phyloP scores from a whole-genome alignment of 2,797 vertebrate species.

The Cirrhinus mrigala region DNA sequence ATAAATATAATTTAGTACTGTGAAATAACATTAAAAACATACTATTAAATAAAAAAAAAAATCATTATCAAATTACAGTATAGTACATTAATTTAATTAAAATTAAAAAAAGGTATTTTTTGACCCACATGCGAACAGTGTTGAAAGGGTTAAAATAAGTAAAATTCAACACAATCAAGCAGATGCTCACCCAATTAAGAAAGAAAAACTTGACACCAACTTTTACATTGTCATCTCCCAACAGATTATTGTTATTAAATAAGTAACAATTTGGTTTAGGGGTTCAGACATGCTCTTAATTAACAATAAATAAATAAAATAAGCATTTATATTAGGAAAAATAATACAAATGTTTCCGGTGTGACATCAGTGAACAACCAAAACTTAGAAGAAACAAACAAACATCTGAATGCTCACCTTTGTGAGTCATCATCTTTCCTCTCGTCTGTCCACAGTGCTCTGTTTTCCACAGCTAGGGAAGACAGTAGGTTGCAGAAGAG shows the following conservation, averaged over 20 bases:
- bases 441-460: conserved; percentile 51
- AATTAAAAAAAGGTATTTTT: not conserved
- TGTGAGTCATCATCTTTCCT: conserved; percentile 46
- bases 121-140: not conserved
- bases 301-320: not conserved
- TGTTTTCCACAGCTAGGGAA: conserved; percentile 52
- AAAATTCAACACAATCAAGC: not conserved
- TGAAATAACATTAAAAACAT: not conserved
- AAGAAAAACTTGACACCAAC: not conserved
- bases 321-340: not conserved
- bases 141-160: not conserved
- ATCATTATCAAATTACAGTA: not conserved
- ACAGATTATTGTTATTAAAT: not conserved
- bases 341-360: not conserved
- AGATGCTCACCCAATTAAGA: not conserved
- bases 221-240: not conserved
- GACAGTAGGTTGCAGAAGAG: conserved; percentile 71
- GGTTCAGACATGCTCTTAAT: not conserved
- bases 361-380: not conserved
- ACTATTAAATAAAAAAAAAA: not conserved
- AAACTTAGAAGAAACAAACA: conserved; percentile 1
- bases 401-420: conserved; percentile 66
- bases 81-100: not conserved
- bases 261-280: not conserved
- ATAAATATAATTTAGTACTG: not conserved